Evolutionary conservation across 2,888 invertebrate genomes (phyloP), one percentile per base, ranked within the genome.

Genomic region (Strigamia transsilvanica): DNA sequence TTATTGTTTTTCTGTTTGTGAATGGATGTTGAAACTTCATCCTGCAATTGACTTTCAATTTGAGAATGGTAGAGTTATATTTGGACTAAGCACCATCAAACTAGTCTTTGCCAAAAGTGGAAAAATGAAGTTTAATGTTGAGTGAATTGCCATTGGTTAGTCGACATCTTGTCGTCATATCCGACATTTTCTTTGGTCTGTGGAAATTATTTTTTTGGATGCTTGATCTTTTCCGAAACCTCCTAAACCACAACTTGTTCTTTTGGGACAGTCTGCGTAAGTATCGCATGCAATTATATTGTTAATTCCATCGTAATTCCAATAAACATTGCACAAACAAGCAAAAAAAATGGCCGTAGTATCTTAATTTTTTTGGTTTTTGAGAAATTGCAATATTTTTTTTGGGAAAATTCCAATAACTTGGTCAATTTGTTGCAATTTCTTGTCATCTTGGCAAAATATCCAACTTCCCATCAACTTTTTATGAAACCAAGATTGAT

Each of bases 121-220:
- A 73, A 73, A 73, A 73, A 73, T 73, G 32, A 73, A 73, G 73
- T 73, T 73, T 73, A n/a, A 73, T 73, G 73, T 73, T 73, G 73
- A 73, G 32, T 12, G 73, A 73, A 27, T 73, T 73, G 27, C 27
- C 73, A 73, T 73, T 73, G 73, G 73, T 73, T 73, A 73, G 73
- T 73, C 32, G 15, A 32, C 73, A 9, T n/a, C 32, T 5, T 32
- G 73, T 73, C 73, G 73, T 73, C 73, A 73, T 27, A 4, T 73
- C 73, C 73, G 73, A 23, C 73, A 27, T 73, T 27, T 73, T 73
- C 4, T 15, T 12, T 27, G n/a, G 32, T 32, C 27, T 73, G 12
- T 32, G 6, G 32, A 73, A 73, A 56, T 56, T 27, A 27, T 73
- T 66, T 66, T 73, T 73, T 12, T 5, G 12, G 32, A 32, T 27